phyloP scores from a whole-genome alignment of 2,888 invertebrate species.

The Dendrolimus pini region DNA sequence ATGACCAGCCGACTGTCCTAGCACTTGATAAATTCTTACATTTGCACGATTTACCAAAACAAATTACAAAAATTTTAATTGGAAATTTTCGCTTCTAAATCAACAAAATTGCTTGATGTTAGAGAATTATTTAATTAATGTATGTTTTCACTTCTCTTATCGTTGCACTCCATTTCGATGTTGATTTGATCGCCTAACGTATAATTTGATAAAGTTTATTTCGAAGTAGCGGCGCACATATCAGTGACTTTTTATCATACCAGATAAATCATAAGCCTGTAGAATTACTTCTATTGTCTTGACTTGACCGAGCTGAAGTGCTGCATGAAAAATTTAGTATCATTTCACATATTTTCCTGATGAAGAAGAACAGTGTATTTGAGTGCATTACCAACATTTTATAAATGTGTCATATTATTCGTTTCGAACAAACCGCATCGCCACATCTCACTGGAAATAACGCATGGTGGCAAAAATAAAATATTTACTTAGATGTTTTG shows the following conservation, averaged over 20 bases:
- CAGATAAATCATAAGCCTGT: conserved; percentile 57
- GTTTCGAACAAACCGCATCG: conserved; percentile 11
- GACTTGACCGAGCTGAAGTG: conserved; percentile 52
- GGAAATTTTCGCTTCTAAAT: conserved; percentile 64
- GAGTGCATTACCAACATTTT: conserved; percentile 9
- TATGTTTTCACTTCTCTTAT: conserved; percentile 62
- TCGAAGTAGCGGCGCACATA: conserved; percentile 48
- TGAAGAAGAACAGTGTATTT: neutral
- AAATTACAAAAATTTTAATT: conserved; percentile 39
- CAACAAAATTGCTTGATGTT: conserved; percentile 67
- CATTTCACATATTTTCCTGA: conserved; percentile 21
- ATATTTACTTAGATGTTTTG: no score
- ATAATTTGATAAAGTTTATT: conserved; percentile 37
- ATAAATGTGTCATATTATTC: conserved; percentile 21
- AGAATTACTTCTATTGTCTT: conserved; percentile 51
- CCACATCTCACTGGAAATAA: conserved; percentile 9
- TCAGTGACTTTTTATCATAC: conserved; percentile 40
- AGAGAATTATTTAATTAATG: conserved; percentile 47
- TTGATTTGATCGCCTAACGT: conserved; percentile 45
- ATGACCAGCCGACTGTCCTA: conserved; percentile 64
- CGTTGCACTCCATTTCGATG: conserved; percentile 67
- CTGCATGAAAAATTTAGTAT: conserved; percentile 53
- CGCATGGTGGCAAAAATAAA: neutral
- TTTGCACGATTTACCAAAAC: conserved; percentile 61
- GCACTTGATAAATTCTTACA: conserved; percentile 68